Conservation (phyloP, 2,888 invertebrate species). For the Apomyelois bistriatella region DNA sequence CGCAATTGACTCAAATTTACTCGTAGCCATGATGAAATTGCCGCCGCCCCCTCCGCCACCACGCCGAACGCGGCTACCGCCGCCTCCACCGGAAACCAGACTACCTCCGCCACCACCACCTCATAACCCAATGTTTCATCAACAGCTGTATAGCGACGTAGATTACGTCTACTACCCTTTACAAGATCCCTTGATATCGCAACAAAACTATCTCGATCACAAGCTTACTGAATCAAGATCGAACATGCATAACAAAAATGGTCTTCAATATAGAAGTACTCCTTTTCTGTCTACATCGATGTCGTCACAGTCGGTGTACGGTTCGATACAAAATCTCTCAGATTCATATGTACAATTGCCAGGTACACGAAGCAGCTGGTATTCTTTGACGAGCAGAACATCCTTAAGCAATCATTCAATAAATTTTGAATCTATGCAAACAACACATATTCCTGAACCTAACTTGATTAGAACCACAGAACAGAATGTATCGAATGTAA, state of each 20-base stretch:
- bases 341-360: conserved; percentile 87
- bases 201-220: conserved; percentile 94
- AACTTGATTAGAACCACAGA: conserved; percentile 86
- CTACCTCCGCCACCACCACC: conserved; percentile 87
- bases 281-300: conserved; percentile 86
- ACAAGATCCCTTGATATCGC: conserved; percentile 93
- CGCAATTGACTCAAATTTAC: conserved; percentile 69
- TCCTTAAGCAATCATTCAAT: conserved; percentile 83
- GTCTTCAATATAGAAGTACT: conserved; percentile 89
- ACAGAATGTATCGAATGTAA: conserved; percentile 86
- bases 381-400: conserved; percentile 78
- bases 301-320: conserved; percentile 85
- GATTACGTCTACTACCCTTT: conserved; percentile 95
- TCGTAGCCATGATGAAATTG: conserved; percentile 81
- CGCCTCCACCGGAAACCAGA: conserved; percentile 82
- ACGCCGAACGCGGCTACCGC: conserved; percentile 82
- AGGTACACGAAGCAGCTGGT: conserved; percentile 80
- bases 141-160: conserved; percentile 93
- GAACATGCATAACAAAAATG: conserved; percentile 84
- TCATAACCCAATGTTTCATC: conserved; percentile 92
- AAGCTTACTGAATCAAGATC: conserved; percentile 87
- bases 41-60: conserved; percentile 79
- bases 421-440: conserved; percentile 84
- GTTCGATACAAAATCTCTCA: conserved; percentile 89
- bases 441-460: conserved; percentile 73